Base-by-base conservation (phyloP, 2,888 invertebrate genomes). In the Agriotes lineatus region DNA sequence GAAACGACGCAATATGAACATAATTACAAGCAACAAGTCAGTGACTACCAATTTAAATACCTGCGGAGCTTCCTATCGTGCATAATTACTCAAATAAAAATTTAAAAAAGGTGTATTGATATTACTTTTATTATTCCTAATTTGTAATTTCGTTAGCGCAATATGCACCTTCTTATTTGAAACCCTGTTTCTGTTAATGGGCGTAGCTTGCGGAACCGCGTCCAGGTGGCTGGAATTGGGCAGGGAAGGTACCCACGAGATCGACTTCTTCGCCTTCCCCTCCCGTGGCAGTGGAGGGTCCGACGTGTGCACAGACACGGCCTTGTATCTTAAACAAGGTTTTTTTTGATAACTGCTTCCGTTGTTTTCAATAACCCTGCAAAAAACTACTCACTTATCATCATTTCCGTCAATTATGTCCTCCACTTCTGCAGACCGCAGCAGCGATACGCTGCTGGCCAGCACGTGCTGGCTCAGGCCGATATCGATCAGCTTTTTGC, bases 181-280 rank as follows among this genome's bases (percentile, higher is more conserved):
- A 1, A 97, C 94, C 77, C 99, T 89, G 78, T 97, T 97, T 70
- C 98, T 90, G 83, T 97, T 98, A 61, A 99, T 97, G 6, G 97
- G 96, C 0, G 99, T 99, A 0, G 99, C 98, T 85, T 99, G 99
- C 0, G 99, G 99, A 25, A 99, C 99, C 33, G 99, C 99, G 87
- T 99, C 99, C 77, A 99, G 87, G 83, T 99, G 99, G 67, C 99
- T 98, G 48, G 97, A 97, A 83, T 96, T 97, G 0, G 98, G 98
- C 86, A 99, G 90, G n/a, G 96, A 95, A 0, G 97, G 97, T 20
- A 96, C 92, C 95, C 97, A 97, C 78, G 95, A 92, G 80, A 93
- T 91, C 1, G 92, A 91, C 79, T 95, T 95, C 82, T 95, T 94
- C 0, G 92, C 90, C 84, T 95, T 95, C 67, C 92, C 90, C 82